phyloP scores from a whole-genome alignment of 2,797 vertebrate genomes.

The Hapalemur alaotrensis region DNA sequence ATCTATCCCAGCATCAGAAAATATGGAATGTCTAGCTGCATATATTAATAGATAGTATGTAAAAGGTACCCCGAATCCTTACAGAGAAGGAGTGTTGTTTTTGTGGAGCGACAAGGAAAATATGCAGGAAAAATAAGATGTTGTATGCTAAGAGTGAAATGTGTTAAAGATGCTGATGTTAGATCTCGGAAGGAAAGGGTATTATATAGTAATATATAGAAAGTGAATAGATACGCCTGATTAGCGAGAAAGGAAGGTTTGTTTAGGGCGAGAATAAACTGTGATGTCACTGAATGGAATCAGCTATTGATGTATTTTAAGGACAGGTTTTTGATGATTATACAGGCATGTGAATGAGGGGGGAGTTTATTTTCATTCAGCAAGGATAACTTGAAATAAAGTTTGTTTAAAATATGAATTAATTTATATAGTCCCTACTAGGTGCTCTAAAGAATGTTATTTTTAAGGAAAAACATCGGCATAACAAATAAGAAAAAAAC shows the following conservation, averaged over 20 bases:
- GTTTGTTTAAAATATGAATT: too few relatives aligned
- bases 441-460: neutral
- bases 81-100: neutral
- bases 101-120: neutral
- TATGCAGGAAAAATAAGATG: too few relatives aligned
- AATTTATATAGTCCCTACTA: neutral
- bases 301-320: too few relatives aligned
- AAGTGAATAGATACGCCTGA: accelerated
- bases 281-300: too few relatives aligned
- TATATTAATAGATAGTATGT: too few relatives aligned
- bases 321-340: too few relatives aligned
- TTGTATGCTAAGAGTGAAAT: neutral
- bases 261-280: neutral
- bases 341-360: too few relatives aligned
- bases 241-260: neutral
- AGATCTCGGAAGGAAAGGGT: neutral
- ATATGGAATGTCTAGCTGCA: neutral
- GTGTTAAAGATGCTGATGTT: neutral
- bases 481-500: neutral
- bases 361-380: neutral
- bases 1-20: too few relatives aligned
- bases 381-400: neutral
- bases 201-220: too few relatives aligned
- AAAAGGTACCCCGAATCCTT: neutral
- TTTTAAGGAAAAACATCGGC: neutral